These are phyloP conservation scores for Onychostruthus taczanowskii DNA, from an alignment of 2,113 vertebrate genomes.

Conservation along the genomic window DNA sequence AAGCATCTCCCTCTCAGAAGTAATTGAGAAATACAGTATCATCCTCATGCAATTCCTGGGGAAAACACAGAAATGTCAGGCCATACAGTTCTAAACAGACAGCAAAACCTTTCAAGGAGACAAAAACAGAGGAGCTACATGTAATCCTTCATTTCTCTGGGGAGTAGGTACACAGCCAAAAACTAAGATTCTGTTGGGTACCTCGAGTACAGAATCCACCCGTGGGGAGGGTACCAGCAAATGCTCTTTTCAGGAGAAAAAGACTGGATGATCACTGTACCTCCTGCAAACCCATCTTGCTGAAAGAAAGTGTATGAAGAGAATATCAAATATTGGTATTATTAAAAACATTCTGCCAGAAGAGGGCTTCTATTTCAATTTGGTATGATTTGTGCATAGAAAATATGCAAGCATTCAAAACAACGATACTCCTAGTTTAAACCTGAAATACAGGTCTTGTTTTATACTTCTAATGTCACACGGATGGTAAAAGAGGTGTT, in stretches of 20 bases:
- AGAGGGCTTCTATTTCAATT: slow-evolving; percentile 30
- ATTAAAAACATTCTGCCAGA: slow-evolving; percentile 25
- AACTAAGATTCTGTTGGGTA: background rate
- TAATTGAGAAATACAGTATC: background rate
- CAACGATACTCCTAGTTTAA: background rate
- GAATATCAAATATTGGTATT: slow-evolving; percentile 1
- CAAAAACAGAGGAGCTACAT: background rate
- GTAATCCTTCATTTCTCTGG: background rate
- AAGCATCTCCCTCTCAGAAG: background rate
- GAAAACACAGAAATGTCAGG: background rate
- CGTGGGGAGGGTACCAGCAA: background rate
- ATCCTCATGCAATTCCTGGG: background rate
- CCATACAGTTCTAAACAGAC: background rate
- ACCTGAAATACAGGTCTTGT: background rate
- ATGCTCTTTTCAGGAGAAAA: background rate
- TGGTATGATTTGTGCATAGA: background rate
- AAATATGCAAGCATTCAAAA: background rate
- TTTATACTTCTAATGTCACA: background rate
- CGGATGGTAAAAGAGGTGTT: background rate
- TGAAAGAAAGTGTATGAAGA: background rate
- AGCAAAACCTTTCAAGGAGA: background rate
- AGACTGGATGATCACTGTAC: fast-evolving
- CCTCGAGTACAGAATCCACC: background rate
- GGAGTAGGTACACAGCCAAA: background rate
- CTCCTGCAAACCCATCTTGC: background rate